Conservation (phyloP, 2,888 invertebrate species). For the Tetrapedia diversipes region DNA sequence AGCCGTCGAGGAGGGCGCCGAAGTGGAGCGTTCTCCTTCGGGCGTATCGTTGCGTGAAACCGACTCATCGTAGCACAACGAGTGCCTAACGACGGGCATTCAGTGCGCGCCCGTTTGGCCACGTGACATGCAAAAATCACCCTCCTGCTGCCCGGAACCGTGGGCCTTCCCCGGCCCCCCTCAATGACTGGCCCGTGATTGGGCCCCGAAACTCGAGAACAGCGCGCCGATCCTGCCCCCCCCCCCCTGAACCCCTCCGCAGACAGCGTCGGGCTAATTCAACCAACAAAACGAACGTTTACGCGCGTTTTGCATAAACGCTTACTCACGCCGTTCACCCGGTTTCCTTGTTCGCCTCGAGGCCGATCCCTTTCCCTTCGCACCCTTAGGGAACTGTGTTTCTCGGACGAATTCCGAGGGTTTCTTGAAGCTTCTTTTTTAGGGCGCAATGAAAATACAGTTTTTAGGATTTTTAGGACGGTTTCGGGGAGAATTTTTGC, state of each 20-base stretch:
- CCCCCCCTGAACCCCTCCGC: slow-evolving; percentile 22
- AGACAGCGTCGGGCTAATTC: slow-evolving; percentile 75
- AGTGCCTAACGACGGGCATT: slow-evolving; percentile 78
- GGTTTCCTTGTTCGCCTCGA: slow-evolving; percentile 21
- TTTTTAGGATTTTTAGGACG: neutral
- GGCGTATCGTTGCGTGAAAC: slow-evolving; percentile 76
- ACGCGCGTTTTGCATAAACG: slow-evolving; percentile 79
- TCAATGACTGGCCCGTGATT: slow-evolving; percentile 73
- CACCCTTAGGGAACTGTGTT: slow-evolving; percentile 10
- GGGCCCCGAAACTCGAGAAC: slow-evolving; percentile 63
- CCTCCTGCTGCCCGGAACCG: slow-evolving; percentile 63
- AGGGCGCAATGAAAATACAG: neutral
- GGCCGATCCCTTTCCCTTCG: slow-evolving; percentile 1
- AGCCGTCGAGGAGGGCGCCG: slow-evolving; percentile 45
- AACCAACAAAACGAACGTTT: slow-evolving; percentile 80
- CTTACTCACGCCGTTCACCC: slow-evolving; percentile 74
- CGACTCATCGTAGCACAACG: slow-evolving; percentile 73
- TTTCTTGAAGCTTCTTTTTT: neutral
- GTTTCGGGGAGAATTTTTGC: too few relatives aligned
- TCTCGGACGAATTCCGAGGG: slow-evolving; percentile 1
- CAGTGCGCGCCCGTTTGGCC: slow-evolving; percentile 79
- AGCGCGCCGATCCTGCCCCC: slow-evolving; percentile 43
- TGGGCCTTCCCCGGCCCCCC: slow-evolving; percentile 52
- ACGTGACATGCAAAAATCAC: slow-evolving; percentile 82
- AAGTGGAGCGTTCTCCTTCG: slow-evolving; percentile 70